phyloP scores from a whole-genome alignment of 2,888 invertebrate species.

The Orthosia incerta region DNA sequence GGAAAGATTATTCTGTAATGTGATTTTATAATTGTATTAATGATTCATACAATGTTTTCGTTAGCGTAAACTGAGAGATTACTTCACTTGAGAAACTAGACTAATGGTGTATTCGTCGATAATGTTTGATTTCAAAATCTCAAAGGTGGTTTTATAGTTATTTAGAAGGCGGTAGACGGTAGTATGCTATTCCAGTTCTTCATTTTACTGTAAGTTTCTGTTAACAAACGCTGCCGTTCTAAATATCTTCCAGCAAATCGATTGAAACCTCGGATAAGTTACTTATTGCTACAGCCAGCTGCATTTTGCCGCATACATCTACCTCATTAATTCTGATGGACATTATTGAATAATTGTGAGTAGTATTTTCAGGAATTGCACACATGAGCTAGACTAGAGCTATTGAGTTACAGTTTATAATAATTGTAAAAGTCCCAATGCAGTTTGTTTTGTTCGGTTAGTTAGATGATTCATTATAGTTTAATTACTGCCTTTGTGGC shows the following conservation, averaged over 20 bases:
- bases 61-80: constrained; percentile 30
- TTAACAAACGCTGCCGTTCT: constrained; percentile 67
- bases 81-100: constrained; percentile 50
- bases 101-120: constrained; percentile 36
- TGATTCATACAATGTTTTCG: constrained; percentile 54
- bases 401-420: constrained; percentile 45
- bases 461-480: constrained; percentile 66
- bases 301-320: constrained; percentile 69
- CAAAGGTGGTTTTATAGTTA: constrained; percentile 12
- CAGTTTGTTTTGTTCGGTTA: constrained; percentile 58
- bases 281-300: constrained; percentile 75
- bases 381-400: not conserved
- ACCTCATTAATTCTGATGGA: constrained; percentile 67
- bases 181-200: constrained; percentile 41
- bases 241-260: constrained; percentile 73
- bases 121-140: constrained; percentile 37
- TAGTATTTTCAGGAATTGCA: constrained; percentile 30
- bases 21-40: constrained; percentile 42
- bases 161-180: constrained; percentile 4
- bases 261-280: constrained; percentile 75
- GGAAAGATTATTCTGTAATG: constrained; percentile 31
- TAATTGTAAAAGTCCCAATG: constrained; percentile 56
- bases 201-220: constrained; percentile 43
- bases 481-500: constrained; percentile 61
- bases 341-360: constrained; percentile 42